Conservation (phyloP, 2,113 vertebrate genomes). For the Isurus oxyrinchus region DNA sequence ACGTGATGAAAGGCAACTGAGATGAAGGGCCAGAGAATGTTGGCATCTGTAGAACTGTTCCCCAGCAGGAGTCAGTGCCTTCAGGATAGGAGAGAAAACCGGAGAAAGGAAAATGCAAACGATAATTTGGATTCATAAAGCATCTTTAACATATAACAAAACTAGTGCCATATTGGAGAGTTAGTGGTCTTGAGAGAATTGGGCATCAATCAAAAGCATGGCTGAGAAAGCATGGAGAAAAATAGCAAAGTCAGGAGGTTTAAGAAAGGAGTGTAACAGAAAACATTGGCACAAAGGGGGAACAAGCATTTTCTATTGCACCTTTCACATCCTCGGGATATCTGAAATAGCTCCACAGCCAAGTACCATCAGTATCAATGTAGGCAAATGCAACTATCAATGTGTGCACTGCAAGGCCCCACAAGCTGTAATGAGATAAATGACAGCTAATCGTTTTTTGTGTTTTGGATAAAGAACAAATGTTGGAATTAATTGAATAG, state of each 20-base stretch:
- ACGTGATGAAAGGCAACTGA: not conserved
- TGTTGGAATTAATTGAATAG: not conserved
- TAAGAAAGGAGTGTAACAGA: not conserved
- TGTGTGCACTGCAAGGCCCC: not conserved
- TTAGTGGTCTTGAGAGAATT: not conserved
- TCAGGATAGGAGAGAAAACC: not conserved
- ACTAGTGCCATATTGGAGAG: not conserved
- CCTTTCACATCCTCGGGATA: not conserved
- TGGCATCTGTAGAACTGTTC: not conserved
- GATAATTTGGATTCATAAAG: not conserved
- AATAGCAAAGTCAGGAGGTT: not conserved
- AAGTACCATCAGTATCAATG: not conserved
- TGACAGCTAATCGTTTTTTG: not conserved
- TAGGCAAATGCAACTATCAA: not conserved
- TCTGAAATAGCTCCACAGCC: not conserved
- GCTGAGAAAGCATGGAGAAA: not conserved
- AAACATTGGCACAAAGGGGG: not conserved
- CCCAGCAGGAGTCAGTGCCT: not conserved
- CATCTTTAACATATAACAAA: not conserved
- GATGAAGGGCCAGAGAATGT: not conserved
- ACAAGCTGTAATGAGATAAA: not conserved
- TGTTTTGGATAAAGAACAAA: not conserved
- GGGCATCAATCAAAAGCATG: not conserved
- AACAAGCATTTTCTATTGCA: not conserved
- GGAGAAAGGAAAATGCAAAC: not conserved